Evolutionary conservation across 2,888 invertebrate genomes (phyloP).

Genomic region (Clitarchus hookeri): DNA sequence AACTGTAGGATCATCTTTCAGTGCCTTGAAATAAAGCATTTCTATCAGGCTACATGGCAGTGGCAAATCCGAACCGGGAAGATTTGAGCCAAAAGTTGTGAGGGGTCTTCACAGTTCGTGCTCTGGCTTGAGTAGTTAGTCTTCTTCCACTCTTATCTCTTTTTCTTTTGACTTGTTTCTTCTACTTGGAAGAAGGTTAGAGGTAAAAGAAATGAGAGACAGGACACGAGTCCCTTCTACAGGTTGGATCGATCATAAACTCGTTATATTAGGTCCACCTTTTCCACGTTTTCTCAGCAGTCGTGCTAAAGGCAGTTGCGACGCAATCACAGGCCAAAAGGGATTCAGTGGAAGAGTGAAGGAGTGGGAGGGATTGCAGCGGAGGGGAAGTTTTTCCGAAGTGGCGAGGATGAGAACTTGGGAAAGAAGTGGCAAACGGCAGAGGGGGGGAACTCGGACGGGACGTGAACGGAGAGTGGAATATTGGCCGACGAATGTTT

Average conservation of each 20-base stretch:
- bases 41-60: background rate
- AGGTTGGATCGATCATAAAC: slow-evolving; percentile 14
- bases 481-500: slow-evolving; percentile 8
- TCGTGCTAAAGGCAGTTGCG: slow-evolving; percentile 14
- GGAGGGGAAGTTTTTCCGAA: background rate
- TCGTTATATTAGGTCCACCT: background rate
- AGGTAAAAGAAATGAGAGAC: background rate
- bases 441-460: background rate
- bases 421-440: background rate
- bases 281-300: background rate
- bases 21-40: background rate
- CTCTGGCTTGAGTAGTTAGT: background rate
- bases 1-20: background rate
- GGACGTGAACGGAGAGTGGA: background rate
- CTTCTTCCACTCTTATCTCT: background rate
- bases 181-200: background rate
- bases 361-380: background rate
- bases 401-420: background rate
- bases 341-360: background rate
- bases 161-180: background rate
- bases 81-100: slow-evolving; percentile 8
- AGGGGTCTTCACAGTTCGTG: background rate
- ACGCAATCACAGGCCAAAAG: slow-evolving; percentile 7
- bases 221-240: background rate
- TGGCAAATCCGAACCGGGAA: background rate